These are phyloP conservation scores for Austrofundulus limnaeus DNA, from an alignment of 2,113 vertebrate genomes.

Conservation along the genomic window DNA sequence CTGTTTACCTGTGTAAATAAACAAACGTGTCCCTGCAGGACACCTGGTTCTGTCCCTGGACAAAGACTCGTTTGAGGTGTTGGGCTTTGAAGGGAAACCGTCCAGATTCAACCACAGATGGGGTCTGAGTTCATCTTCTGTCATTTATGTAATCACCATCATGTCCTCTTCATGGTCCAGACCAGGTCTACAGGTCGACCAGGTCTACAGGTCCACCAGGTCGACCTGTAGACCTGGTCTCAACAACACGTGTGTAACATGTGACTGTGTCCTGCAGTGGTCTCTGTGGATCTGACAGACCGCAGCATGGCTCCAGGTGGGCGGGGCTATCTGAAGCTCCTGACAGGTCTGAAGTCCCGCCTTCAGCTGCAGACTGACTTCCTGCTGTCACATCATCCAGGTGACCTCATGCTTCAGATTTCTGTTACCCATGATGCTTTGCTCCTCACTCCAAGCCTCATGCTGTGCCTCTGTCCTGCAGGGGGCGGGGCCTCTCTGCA, in stretches of 20 bases:
- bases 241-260: not conserved
- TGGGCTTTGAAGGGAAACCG: conserved; percentile 87
- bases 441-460: not conserved
- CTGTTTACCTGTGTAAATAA: not conserved
- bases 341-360: conserved; percentile 85
- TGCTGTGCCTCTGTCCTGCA: not conserved
- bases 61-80: conserved; percentile 91
- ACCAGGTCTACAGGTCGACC: not conserved
- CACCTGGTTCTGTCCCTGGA: conserved; percentile 88
- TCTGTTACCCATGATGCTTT: not conserved
- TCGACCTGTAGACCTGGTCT: not conserved
- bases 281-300: conserved; percentile 84
- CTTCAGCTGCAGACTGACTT: conserved; percentile 85
- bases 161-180: not conserved
- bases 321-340: conserved; percentile 81
- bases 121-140: conserved; percentile 69
- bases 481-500: conserved; percentile 71
- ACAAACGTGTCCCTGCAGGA: conserved; percentile 70
- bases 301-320: conserved; percentile 76
- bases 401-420: conserved; percentile 10
- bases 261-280: conserved; percentile 48
- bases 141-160: not conserved
- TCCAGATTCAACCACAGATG: conserved; percentile 87
- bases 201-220: too few relatives aligned
- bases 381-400: conserved; percentile 71